phyloP scores from a whole-genome alignment of 2,113 vertebrate species.

The Limnothrissa miodon region DNA sequence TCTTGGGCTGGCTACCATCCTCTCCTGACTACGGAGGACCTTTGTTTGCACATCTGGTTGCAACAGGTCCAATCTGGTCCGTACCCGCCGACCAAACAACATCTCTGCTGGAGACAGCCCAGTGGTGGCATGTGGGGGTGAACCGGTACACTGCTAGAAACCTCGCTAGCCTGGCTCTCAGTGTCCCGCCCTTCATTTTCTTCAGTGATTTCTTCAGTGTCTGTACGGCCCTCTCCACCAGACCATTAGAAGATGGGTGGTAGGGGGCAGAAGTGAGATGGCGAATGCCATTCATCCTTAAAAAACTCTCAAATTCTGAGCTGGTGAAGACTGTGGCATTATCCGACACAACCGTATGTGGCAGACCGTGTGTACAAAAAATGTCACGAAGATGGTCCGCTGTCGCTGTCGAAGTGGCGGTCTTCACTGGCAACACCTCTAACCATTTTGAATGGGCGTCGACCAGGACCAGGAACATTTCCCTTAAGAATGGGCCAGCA shows the following conservation, averaged over 20 bases:
- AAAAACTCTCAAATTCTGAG: background rate
- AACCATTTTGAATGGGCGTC: background rate
- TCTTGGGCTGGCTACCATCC: background rate
- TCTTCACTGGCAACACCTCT: too few species aligned
- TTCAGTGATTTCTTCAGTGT: slow-evolving; percentile 19
- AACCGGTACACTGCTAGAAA: background rate
- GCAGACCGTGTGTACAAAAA: background rate
- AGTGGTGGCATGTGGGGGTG: background rate
- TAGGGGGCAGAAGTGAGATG: background rate
- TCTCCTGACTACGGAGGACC: slow-evolving; percentile 23
- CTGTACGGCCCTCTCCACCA: too few species aligned
- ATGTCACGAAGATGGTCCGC: background rate
- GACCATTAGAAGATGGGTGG: too few species aligned
- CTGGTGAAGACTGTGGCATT: background rate
- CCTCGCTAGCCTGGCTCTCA: background rate
- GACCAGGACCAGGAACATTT: background rate
- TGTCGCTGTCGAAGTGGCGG: background rate
- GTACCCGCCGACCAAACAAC: slow-evolving; percentile 13
- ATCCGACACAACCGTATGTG: background rate
- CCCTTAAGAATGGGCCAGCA: too few species aligned
- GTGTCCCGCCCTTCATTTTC: slow-evolving; percentile 28
- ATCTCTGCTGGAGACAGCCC: slow-evolving; percentile 21
- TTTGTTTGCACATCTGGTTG: slow-evolving; percentile 4
- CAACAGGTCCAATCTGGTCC: slow-evolving; percentile 28
- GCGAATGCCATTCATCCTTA: background rate